phyloP scores from a whole-genome alignment of 2,888 invertebrate genomes.

The Eilema caniola region DNA sequence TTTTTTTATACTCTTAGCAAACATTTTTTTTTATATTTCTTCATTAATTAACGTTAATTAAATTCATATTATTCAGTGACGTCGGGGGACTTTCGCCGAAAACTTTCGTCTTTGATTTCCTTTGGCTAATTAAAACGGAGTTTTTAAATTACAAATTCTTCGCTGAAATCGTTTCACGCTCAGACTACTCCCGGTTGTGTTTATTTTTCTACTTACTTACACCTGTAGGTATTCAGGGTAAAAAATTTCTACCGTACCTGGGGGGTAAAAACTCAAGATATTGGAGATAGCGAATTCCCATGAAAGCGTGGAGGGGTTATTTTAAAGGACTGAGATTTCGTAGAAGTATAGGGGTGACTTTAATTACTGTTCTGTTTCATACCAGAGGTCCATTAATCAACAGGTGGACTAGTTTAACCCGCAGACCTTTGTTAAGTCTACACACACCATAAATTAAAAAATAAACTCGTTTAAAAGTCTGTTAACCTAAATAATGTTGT shows the following conservation, averaged over 20 bases:
- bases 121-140: conserved; percentile 62
- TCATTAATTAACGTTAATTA: conserved; percentile 69
- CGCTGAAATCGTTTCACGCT: conserved; percentile 40
- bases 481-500: neutral
- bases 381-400: no score
- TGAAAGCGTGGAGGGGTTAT: no score
- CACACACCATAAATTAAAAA: no score
- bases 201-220: neutral
- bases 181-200: conserved; percentile 33
- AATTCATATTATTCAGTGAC: conserved; percentile 63
- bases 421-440: no score
- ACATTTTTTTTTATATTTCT: conserved; percentile 41
- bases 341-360: no score
- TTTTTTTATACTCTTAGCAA: conserved; percentile 48
- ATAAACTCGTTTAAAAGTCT: neutral
- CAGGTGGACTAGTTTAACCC: no score
- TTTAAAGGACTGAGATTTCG: no score
- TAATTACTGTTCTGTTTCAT: no score
- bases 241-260: no score
- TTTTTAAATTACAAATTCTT: conserved; percentile 51
- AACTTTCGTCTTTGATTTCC: conserved; percentile 53
- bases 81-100: conserved; percentile 46
- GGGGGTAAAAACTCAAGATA: no score
- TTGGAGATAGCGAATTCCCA: no score
- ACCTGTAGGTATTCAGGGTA: no score